Conservation (phyloP, 2,797 vertebrate genomes). For the Crocidura indochinensis region DNA sequence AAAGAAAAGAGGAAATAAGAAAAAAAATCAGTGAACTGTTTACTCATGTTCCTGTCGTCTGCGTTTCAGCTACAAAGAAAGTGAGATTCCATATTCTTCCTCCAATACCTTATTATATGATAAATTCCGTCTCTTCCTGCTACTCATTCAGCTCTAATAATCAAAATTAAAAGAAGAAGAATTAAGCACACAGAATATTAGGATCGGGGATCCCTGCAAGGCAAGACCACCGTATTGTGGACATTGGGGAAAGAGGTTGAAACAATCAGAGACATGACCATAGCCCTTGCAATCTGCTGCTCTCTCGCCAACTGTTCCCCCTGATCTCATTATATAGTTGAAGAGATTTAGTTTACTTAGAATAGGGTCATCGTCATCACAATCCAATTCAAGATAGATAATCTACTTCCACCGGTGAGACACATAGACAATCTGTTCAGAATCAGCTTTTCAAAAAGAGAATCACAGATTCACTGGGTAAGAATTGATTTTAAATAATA, state of each 20-base stretch:
- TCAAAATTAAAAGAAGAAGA: slow-evolving; percentile 56
- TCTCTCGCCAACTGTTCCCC: slow-evolving; percentile 79
- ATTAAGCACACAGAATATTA: slow-evolving; percentile 60
- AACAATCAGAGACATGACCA: slow-evolving; percentile 81
- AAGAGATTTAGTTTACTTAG: slow-evolving; percentile 91
- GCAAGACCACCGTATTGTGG: background rate
- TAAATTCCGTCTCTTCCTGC: slow-evolving; percentile 89
- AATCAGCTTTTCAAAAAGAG: slow-evolving; percentile 68
- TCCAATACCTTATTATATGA: slow-evolving; percentile 92
- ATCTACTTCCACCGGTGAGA: slow-evolving; percentile 89
- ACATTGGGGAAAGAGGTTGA: slow-evolving; percentile 63
- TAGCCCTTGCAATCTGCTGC: slow-evolving; percentile 79
- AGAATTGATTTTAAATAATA: slow-evolving; percentile 68
- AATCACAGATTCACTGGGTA: slow-evolving; percentile 72
- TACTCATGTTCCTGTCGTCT: background rate
- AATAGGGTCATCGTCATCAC: slow-evolving; percentile 91
- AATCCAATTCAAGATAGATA: slow-evolving; percentile 88
- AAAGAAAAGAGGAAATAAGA: slow-evolving; percentile 76
- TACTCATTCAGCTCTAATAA: slow-evolving; percentile 87
- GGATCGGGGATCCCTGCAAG: slow-evolving; percentile 22
- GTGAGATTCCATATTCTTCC: slow-evolving; percentile 66
- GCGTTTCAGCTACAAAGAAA: slow-evolving; percentile 29
- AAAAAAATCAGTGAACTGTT: slow-evolving; percentile 56
- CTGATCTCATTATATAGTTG: slow-evolving; percentile 91
- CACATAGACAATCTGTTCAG: slow-evolving; percentile 86